Evolutionary conservation across 2,888 invertebrate species (phyloP).

Genomic region (Chrysina gloriosa): DNA sequence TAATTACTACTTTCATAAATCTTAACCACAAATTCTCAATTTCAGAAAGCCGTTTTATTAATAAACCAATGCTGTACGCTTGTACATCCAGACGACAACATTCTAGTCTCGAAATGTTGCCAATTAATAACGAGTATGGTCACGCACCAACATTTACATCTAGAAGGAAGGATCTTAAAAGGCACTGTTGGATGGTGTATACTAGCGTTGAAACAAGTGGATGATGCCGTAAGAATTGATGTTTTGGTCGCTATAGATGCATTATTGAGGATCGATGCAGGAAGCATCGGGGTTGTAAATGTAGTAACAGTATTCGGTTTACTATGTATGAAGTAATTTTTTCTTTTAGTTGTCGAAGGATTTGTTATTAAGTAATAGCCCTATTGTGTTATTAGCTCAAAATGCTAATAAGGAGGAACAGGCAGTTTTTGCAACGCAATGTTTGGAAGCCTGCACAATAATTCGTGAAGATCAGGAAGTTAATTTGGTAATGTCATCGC

Average conservation of each 20-base stretch:
- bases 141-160: slow-evolving; percentile 67
- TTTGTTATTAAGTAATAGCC: slow-evolving; percentile 31
- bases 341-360: slow-evolving; percentile 52
- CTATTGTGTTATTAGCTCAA: slow-evolving; percentile 32
- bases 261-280: slow-evolving; percentile 58
- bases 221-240: slow-evolving; percentile 56
- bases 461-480: slow-evolving; percentile 44
- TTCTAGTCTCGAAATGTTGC: slow-evolving; percentile 70
- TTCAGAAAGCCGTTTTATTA: slow-evolving; percentile 61
- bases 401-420: slow-evolving; percentile 44
- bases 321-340: background rate
- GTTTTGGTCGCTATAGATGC: slow-evolving; percentile 61
- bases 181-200: slow-evolving; percentile 62
- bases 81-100: slow-evolving; percentile 66
- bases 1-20: background rate
- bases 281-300: slow-evolving; percentile 50
- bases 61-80: slow-evolving; percentile 61
- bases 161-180: slow-evolving; percentile 61
- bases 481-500: slow-evolving; percentile 40
- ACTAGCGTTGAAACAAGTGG: slow-evolving; percentile 56
- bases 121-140: slow-evolving; percentile 69
- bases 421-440: slow-evolving; percentile 55
- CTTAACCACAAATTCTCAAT: slow-evolving; percentile 42
- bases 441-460: slow-evolving; percentile 58
- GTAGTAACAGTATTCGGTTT: slow-evolving; percentile 3